Evolutionary conservation across 2,113 vertebrate species (phyloP).

Genomic region (Trogon melanurus): DNA sequence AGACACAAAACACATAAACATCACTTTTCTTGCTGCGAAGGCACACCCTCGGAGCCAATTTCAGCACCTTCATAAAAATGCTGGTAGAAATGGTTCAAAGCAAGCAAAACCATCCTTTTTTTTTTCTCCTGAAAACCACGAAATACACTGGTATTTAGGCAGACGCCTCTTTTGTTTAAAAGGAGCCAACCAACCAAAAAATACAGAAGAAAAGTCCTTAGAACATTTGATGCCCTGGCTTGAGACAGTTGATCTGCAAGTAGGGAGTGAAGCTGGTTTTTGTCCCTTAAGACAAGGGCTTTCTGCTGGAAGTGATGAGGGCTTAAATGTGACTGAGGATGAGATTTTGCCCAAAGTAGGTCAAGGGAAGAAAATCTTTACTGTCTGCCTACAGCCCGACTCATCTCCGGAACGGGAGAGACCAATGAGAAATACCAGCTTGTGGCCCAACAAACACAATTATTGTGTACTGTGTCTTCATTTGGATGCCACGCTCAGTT

Average conservation of each 20-base stretch:
- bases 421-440: constrained; percentile 8
- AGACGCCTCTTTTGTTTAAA: not conserved
- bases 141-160: not conserved
- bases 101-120: not conserved
- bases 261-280: not conserved
- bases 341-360: constrained; percentile 24
- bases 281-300: not conserved
- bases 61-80: not conserved
- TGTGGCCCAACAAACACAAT: constrained; percentile 31
- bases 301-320: not conserved
- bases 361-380: not conserved
- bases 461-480: constrained; percentile 62
- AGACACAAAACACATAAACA: not conserved
- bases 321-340: not conserved
- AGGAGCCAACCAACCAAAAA: not conserved
- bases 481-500: constrained; percentile 66
- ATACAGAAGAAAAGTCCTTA: not conserved
- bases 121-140: not conserved
- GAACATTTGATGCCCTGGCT: not conserved
- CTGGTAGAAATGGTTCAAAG: not conserved
- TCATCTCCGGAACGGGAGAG: not conserved
- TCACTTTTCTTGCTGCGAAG: not conserved
- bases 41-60: not conserved
- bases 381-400: not conserved
- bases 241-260: not conserved